Evolutionary conservation across 2,888 invertebrate genomes (phyloP).

Genomic region (Epinotia ramella): DNA sequence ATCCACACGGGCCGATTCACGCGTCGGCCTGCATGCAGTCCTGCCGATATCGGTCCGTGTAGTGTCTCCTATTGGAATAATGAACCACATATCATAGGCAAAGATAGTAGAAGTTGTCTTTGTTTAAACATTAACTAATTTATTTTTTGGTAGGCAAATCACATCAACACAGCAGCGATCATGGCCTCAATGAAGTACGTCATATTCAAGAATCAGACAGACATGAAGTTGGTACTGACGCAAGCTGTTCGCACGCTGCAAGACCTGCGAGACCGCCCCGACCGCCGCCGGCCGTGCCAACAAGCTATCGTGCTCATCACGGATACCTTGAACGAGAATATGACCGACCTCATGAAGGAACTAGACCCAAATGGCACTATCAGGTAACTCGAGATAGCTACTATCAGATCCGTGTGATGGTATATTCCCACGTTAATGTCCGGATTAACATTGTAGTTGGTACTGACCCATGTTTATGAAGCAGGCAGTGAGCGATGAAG

Average conservation of each 20-base stretch:
- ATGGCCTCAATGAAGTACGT: slow-evolving; percentile 67
- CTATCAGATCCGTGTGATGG: neutral
- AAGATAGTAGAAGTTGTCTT: too few relatives aligned
- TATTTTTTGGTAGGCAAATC: slow-evolving; percentile 68
- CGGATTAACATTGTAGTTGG: too few relatives aligned
- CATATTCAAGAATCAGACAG: slow-evolving; percentile 64
- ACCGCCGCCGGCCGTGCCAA: slow-evolving; percentile 70
- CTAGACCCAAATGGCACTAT: slow-evolving; percentile 71
- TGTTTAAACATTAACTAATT: too few relatives aligned
- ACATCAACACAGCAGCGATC: slow-evolving; percentile 79
- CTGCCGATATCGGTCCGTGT: too few relatives aligned
- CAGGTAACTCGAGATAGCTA: slow-evolving; percentile 60
- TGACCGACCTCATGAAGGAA: slow-evolving; percentile 61
- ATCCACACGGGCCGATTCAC: too few relatives aligned
- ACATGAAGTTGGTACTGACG: slow-evolving; percentile 63
- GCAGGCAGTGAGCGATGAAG: too few relatives aligned
- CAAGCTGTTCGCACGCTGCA: slow-evolving; percentile 66
- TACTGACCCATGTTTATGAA: too few relatives aligned
- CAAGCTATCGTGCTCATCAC: slow-evolving; percentile 78
- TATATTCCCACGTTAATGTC: too few relatives aligned
- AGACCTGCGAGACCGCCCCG: slow-evolving; percentile 54
- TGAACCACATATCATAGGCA: too few relatives aligned
- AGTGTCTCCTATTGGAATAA: too few relatives aligned
- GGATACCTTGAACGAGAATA: slow-evolving; percentile 72
- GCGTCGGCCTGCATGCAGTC: too few relatives aligned